Evolutionary conservation across 1,140 invertebrate species (phyloP).

Genomic region (Drosophila nannoptera): DNA sequence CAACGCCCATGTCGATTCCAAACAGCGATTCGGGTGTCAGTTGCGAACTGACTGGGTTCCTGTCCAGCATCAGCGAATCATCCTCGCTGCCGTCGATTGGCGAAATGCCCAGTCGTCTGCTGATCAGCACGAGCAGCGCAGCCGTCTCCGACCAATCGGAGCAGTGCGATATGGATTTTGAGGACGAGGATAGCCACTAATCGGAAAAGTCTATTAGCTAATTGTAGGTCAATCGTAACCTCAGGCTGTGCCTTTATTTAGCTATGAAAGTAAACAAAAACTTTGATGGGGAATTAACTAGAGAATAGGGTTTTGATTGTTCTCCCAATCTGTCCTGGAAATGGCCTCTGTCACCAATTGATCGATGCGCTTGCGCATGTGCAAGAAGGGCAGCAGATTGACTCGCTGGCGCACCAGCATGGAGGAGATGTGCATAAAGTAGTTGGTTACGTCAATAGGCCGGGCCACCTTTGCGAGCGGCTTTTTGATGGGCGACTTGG

Average conservation of each 20-base stretch:
- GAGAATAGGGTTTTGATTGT: not conserved
- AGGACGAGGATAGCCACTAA: not conserved
- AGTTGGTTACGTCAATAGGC: conserved; percentile 24
- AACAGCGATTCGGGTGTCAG: conserved; percentile 51
- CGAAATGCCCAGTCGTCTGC: conserved; percentile 55
- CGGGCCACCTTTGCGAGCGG: conserved; percentile 6
- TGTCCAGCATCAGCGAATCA: conserved; percentile 33
- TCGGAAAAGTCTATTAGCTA: not conserved
- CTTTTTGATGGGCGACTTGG: conserved; percentile 10
- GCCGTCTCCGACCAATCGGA: conserved; percentile 49
- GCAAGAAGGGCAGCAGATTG: not conserved
- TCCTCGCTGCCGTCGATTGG: conserved; percentile 47
- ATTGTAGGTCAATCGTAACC: not conserved
- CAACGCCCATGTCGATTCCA: conserved; percentile 30
- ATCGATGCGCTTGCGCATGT: conserved; percentile 24
- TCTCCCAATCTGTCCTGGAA: not conserved
- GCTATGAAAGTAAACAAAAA: not conserved
- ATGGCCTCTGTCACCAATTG: conserved; percentile 17
- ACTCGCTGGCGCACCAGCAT: conserved; percentile 27
- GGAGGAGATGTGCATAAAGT: conserved; percentile 23
- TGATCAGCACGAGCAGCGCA: conserved; percentile 65
- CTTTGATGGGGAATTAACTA: not conserved
- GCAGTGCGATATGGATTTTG: not conserved
- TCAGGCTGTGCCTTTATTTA: conserved; percentile 1
- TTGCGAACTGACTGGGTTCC: conserved; percentile 30